Base-by-base conservation (phyloP, 1,140 invertebrate species). In the Schmidtea mediterranea region DNA sequence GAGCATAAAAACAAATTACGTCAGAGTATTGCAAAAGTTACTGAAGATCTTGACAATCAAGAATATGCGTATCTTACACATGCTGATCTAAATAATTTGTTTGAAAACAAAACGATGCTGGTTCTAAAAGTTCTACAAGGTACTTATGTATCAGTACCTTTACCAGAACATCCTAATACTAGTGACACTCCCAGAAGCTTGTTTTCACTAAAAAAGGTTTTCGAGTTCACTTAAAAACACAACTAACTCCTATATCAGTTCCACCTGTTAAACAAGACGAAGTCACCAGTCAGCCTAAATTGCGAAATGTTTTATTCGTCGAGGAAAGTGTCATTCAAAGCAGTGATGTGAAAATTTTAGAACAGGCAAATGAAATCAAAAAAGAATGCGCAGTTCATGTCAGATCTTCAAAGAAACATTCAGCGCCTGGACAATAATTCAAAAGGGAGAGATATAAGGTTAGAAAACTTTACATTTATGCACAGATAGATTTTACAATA, bases 21-120 rank as follows among this genome's bases (percentile, higher is more conserved):
- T 59, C 81, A 86, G 62, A 84, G 79, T 66, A 77, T 84, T 54
- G 76, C 75, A 58, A 86, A 86, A 70, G 76, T 82, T 39, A 74
- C 77, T 43, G 77, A 80, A 58, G 80, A 86, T 60, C 65, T 72
- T 16, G 70, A 72, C 32, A 83, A 82, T 62, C 72, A 72, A 53
- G 69, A 72, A 52, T 66, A 57, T 57, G 72, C 77, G 6, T 86
- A 79, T 69, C 71, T 84, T 1, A 76, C 72, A 1, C 75, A 80
- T 62, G 73, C 78, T 56, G 80, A 87, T 65, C 72, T 84, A 2
- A 74, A 73, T 55, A 65, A 72, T 46, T 73, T 73, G 58, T 82
- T 77, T 63, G 57, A 68, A 15, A 69, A 63, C 3, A 60, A 69
- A 48, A 77, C 76, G 57, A 65, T 82, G 43, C 56, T 83, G 50